Evolutionary conservation across 2,113 vertebrate genomes (phyloP).

Genomic region (Lepus europaeus): DNA sequence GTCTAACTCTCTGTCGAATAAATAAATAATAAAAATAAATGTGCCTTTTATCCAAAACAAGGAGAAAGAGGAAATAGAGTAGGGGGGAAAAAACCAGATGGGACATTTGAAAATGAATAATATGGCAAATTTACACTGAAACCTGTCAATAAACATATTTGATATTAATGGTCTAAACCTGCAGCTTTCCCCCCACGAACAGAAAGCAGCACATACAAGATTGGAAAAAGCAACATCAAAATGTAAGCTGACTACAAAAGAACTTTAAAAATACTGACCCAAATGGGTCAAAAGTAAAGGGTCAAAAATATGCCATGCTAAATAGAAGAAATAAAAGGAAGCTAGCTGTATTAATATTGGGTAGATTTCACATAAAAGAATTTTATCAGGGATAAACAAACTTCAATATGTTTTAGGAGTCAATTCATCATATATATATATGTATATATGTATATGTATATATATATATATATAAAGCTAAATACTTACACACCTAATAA

Average conservation of each 20-base stretch:
- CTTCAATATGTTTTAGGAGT: not conserved
- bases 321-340: not conserved
- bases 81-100: not conserved
- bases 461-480: not conserved
- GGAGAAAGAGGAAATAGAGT: not conserved
- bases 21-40: no score
- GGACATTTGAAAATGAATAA: not conserved
- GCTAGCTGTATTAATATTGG: not conserved
- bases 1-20: no score
- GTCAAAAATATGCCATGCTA: not conserved
- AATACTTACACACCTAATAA: slow-evolving; percentile 19
- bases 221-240: not conserved
- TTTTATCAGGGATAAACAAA: not conserved
- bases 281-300: not conserved
- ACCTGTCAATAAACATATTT: not conserved
- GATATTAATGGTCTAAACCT: not conserved
- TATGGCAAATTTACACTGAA: not conserved
- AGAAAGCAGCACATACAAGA: not conserved
- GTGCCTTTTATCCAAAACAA: no score
- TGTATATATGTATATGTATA: no score
- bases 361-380: not conserved
- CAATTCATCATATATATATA: not conserved
- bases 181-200: not conserved
- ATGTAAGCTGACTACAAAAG: not conserved
- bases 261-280: not conserved